Evolutionary conservation across 2,797 vertebrate species (phyloP).

Genomic region (Acanthurus tractus): DNA sequence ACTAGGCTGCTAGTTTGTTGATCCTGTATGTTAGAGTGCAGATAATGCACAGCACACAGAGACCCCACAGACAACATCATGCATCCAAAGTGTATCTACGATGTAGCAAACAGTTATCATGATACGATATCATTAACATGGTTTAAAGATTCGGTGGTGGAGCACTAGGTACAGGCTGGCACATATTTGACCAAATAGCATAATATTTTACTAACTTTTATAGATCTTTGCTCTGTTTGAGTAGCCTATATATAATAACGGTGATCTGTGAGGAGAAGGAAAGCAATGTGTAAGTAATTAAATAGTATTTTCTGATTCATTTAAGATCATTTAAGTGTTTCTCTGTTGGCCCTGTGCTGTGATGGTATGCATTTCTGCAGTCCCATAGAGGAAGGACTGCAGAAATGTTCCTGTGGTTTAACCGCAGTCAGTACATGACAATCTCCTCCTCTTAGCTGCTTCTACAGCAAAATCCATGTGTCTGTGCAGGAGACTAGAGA

Average conservation of each 20-base stretch:
- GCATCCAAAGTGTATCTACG: background rate
- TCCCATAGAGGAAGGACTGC: background rate
- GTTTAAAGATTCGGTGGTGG: background rate
- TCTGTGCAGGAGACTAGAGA: too few species aligned
- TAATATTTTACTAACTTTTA: background rate
- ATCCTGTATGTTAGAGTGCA: conserved; percentile 34
- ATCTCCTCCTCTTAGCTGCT: too few species aligned
- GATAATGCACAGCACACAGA: conserved; percentile 4
- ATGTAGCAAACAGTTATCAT: background rate
- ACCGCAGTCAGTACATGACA: too few species aligned
- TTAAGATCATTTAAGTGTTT: background rate
- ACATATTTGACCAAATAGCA: background rate
- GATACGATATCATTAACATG: background rate
- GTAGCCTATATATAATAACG: background rate
- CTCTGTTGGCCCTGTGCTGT: background rate
- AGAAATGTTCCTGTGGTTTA: background rate
- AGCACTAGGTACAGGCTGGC: too few species aligned
- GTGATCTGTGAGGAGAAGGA: background rate
- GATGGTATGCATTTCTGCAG: background rate
- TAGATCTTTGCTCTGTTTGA: background rate
- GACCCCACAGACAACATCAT: background rate
- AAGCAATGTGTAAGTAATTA: background rate
- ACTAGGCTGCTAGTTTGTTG: conserved; percentile 36
- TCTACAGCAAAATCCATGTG: too few species aligned
- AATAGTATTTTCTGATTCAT: background rate